Conservation (phyloP, 2,888 invertebrate genomes). For the Azorinus chamasolen region DNA sequence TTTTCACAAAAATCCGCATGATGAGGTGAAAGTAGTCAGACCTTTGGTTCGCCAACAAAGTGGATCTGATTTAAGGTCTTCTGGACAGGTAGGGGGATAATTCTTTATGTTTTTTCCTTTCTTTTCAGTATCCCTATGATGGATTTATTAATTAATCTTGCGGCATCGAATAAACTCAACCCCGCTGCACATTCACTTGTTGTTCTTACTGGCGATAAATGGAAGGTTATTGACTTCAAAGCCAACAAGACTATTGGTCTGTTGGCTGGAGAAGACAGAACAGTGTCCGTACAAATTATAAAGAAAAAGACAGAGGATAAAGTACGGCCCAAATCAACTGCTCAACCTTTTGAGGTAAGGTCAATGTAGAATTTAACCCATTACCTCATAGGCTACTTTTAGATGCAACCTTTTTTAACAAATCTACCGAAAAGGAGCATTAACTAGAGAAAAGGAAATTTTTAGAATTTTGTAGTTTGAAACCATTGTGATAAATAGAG, state of each 20-base stretch:
- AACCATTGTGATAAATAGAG: no score
- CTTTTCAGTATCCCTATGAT: conserved; percentile 91
- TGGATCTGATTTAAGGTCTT: background rate
- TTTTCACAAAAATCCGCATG: no score
- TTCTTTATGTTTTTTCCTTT: conserved; percentile 5
- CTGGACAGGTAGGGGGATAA: conserved; percentile 15
- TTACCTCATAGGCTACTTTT: no score
- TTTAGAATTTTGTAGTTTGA: no score
- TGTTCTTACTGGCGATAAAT: conserved; percentile 89
- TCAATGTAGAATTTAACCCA: background rate
- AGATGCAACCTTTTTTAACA: no score
- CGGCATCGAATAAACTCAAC: conserved; percentile 90
- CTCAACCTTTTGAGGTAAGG: conserved; percentile 89
- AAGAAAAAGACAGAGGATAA: conserved; percentile 85
- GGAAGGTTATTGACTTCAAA: conserved; percentile 89
- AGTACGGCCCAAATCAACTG: conserved; percentile 69
- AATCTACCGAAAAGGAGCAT: no score
- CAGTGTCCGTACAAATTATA: conserved; percentile 87
- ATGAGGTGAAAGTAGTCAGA: no score
- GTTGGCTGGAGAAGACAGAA: conserved; percentile 60
- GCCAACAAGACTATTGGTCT: conserved; percentile 92
- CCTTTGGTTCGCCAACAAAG: no score
- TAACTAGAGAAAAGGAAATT: no score
- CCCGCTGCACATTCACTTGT: conserved; percentile 90
- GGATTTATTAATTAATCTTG: conserved; percentile 91